A percentile compares a stretch with the other conserved stretches of the same genome.
These are phyloP conservation scores for Drosophila athabasca DNA, from an alignment of 1,140 invertebrate genomes.

Conservation along the genomic window DNA sequence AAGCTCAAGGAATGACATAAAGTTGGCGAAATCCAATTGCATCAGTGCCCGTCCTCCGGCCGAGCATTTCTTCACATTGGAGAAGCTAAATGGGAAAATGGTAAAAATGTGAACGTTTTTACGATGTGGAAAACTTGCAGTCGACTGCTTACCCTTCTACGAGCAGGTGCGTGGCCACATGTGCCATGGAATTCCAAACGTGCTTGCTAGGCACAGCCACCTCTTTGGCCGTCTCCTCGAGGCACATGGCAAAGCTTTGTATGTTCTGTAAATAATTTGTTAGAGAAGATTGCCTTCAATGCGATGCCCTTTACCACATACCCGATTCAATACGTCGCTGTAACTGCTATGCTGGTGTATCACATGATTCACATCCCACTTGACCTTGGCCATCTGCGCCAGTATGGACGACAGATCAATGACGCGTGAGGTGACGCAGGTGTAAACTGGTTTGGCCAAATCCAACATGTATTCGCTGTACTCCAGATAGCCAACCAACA, in stretches of 20 bases:
- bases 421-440: slow-evolving; percentile 90
- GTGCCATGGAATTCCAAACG: slow-evolving; percentile 94
- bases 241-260: slow-evolving; percentile 90
- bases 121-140: too few relatives aligned
- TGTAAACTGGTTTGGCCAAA: slow-evolving; percentile 93
- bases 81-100: slow-evolving; percentile 86
- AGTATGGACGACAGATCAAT: slow-evolving; percentile 93
- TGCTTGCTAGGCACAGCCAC: slow-evolving; percentile 89
- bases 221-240: slow-evolving; percentile 88
- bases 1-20: slow-evolving; percentile 95
- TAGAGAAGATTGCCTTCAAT: background rate
- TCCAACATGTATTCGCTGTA: slow-evolving; percentile 86
- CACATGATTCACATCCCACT: slow-evolving; percentile 98
- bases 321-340: slow-evolving; percentile 89
- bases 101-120: too few relatives aligned
- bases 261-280: slow-evolving; percentile 87
- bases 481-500: slow-evolving; percentile 61
- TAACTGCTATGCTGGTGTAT: slow-evolving; percentile 97
- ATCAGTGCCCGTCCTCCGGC: slow-evolving; percentile 98
- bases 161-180: slow-evolving; percentile 92
- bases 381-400: slow-evolving; percentile 93
- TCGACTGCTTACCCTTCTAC: slow-evolving; percentile 92
- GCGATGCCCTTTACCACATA: slow-evolving; percentile 67
- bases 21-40: slow-evolving; percentile 98
- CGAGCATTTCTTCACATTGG: slow-evolving; percentile 96